Base-by-base conservation (phyloP, 2,113 vertebrate genomes). In the Calypte anna region DNA sequence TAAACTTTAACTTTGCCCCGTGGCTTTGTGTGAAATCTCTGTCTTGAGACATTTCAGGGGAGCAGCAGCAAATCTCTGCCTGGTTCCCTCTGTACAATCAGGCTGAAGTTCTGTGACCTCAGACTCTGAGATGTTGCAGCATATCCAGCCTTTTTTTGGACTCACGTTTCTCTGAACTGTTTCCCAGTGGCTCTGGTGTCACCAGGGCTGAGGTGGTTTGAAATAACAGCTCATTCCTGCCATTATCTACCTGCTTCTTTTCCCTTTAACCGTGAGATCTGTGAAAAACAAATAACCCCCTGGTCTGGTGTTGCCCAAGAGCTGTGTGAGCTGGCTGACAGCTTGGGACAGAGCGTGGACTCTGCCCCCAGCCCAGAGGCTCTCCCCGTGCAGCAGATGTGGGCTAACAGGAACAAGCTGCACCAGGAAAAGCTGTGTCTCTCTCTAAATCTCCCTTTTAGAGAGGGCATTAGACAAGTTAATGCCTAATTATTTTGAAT, bases 1-100 rank as follows among this genome's bases (percentile, higher is more conserved):
- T 97, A 97, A 97, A 97, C 20, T 27, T 78, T n/a, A 78, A 87
- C 88, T 91, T 79, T 91, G 79, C 50, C 85, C 78, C 33, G 1
- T 69, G 78, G 50, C 66, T 61, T 20, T 54, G 84, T 85, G 82
- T 94, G 91, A 76, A 67, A n/a, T 93, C 48, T 14, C 7, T 86
- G 59, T 59, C 51, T 85, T 44, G 67, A 46, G 72, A 38, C 64
- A 24, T 40, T 80, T 48, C 12, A 78, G 86, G 66, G 46, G 77
- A 55, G 67, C 7, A 19, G 75, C 61, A 21, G 24, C 53, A 55
- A 20, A 31, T 40, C 43, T 40, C 50, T 13, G 59, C 53, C 50
- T 50, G 91, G 81, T 14, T 89, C 78, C 10, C 28, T 25, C 50
- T 64, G 78, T 54, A 20, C 53, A 24, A 50, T 50, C 22, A 12